Evolutionary conservation across 2,113 vertebrate genomes (phyloP).

Genomic region (Montifringilla adamsi): DNA sequence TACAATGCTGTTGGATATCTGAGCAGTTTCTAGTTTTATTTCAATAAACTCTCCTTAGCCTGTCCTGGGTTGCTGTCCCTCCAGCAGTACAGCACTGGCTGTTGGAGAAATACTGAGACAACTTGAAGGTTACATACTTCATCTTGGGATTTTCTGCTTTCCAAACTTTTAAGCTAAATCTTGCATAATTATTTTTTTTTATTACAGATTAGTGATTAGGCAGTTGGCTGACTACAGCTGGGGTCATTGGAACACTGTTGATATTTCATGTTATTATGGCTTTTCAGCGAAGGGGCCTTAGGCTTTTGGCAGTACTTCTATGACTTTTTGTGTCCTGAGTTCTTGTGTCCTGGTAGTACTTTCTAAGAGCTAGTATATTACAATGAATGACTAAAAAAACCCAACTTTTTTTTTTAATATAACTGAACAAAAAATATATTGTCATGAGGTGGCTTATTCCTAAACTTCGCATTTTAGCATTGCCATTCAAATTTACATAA

Average conservation of each 20-base stretch:
- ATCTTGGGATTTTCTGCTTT: not conserved
- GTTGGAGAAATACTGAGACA: not conserved
- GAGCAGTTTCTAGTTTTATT: not conserved
- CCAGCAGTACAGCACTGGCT: not conserved
- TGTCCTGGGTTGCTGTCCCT: not conserved
- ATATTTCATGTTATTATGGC: not conserved
- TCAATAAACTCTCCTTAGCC: not conserved
- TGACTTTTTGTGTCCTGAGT: not conserved
- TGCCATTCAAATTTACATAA: not conserved
- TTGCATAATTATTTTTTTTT: not conserved
- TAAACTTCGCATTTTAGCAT: not conserved
- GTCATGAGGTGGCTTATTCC: not conserved
- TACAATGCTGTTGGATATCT: not conserved
- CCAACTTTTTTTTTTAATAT: not conserved
- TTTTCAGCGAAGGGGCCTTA: not conserved
- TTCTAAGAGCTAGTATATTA: not conserved
- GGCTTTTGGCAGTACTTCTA: not conserved
- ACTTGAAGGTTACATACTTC: not conserved
- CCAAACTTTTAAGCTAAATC: not conserved
- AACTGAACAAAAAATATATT: not conserved
- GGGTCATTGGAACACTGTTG: not conserved
- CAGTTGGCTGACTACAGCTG: not conserved
- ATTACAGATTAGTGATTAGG: not conserved
- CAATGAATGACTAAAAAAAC: not conserved
- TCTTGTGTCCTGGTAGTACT: not conserved